Percentiles rank a stretch among this genome's conserved stretches.
These are phyloP conservation scores for Lymantria dispar DNA, from an alignment of 2,888 invertebrate species.

Conservation along the genomic window DNA sequence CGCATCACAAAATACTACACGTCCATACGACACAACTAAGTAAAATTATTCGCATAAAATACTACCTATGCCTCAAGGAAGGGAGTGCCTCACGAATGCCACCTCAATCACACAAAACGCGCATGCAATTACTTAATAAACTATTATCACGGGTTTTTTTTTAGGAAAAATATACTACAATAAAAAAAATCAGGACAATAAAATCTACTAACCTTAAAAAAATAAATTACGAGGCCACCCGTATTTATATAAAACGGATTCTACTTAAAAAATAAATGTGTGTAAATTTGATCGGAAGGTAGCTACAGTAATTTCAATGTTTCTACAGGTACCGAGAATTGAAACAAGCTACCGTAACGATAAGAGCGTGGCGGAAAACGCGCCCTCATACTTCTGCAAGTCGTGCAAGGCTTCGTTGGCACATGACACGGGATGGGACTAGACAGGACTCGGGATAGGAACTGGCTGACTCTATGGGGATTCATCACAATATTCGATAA, in stretches of 20 bases:
- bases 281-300: slow-evolving; percentile 51
- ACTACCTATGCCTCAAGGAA: slow-evolving; percentile 66
- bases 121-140: slow-evolving; percentile 71
- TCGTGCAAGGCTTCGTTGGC: slow-evolving; percentile 69
- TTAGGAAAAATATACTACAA: slow-evolving; percentile 71
- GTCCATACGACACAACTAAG: slow-evolving; percentile 57
- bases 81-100: slow-evolving; percentile 77
- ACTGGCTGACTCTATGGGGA: slow-evolving; percentile 41
- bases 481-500: not conserved
- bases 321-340: slow-evolving; percentile 51
- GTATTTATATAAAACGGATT: slow-evolving; percentile 65
- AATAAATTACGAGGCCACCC: slow-evolving; percentile 74
- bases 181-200: slow-evolving; percentile 64
- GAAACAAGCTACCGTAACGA: slow-evolving; percentile 27
- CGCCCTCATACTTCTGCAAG: slow-evolving; percentile 46
- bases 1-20: slow-evolving; percentile 60
- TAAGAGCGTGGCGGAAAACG: slow-evolving; percentile 5
- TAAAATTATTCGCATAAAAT: slow-evolving; percentile 40
- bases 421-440: slow-evolving; percentile 75
- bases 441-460: slow-evolving; percentile 73
- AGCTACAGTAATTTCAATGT: slow-evolving; percentile 46
- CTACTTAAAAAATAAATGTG: slow-evolving; percentile 66
- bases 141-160: slow-evolving; percentile 81
- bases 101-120: slow-evolving; percentile 59
- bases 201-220: slow-evolving; percentile 79